Percentiles rank a stretch among this genome's conserved stretches.
Conservation (phyloP, 2,888 invertebrate genomes). For the Platycheirus rosarum region DNA sequence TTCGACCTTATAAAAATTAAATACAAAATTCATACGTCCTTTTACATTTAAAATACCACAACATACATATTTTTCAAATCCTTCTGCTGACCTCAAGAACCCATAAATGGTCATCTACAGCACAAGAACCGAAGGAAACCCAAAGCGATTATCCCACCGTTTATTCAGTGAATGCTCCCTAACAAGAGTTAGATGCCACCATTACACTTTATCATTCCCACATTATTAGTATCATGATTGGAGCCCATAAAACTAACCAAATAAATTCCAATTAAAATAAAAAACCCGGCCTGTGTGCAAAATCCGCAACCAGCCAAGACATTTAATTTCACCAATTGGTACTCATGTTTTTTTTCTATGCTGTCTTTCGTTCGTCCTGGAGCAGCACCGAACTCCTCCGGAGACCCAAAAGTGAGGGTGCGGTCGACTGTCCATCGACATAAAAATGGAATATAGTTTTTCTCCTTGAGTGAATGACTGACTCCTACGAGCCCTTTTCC, state of each 20-base stretch:
- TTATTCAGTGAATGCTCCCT: slow-evolving; percentile 4
- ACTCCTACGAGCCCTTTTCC: slow-evolving; percentile 14
- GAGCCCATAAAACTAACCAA: slow-evolving; percentile 50
- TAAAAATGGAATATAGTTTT: slow-evolving; percentile 29
- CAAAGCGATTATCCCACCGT: slow-evolving; percentile 33
- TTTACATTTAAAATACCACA: too few species aligned
- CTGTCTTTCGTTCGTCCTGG: background rate
- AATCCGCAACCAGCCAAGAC: slow-evolving; percentile 33
- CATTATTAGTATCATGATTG: slow-evolving; percentile 45
- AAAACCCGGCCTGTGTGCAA: slow-evolving; percentile 34
- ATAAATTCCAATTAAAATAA: slow-evolving; percentile 66
- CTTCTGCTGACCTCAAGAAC: too few species aligned
- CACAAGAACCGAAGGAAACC: slow-evolving; percentile 8
- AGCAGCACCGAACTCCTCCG: background rate
- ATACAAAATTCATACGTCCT: too few species aligned
- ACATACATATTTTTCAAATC: too few species aligned
- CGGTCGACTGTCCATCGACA: slow-evolving; percentile 30
- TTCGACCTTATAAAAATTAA: too few species aligned
- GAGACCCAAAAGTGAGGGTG: background rate
- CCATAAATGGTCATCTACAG: too few species aligned
- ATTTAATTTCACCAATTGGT: slow-evolving; percentile 59
- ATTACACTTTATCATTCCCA: slow-evolving; percentile 45
- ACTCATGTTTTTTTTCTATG: slow-evolving; percentile 12
- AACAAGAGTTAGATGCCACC: background rate
- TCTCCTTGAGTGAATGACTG: slow-evolving; percentile 21